phyloP scores from a whole-genome alignment of 2,113 vertebrate species.

The Tretioscincus oriximinensis region DNA sequence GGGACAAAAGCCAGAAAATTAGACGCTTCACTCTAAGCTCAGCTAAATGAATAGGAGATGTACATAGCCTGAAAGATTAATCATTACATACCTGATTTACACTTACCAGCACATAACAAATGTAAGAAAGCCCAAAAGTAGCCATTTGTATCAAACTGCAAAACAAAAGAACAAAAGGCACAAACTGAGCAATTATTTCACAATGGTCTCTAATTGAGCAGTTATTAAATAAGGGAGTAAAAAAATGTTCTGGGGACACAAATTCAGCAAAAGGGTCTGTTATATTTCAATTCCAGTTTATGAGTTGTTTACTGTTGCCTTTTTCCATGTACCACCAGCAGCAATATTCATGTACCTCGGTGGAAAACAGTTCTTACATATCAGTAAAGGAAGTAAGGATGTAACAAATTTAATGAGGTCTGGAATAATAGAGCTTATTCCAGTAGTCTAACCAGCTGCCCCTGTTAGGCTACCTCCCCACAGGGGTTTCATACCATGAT shows the following conservation, averaged over 20 bases:
- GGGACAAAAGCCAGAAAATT: background rate
- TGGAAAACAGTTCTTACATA: background rate
- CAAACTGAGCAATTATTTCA: background rate
- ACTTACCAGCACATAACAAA: constrained; percentile 87
- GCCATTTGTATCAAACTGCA: constrained; percentile 84
- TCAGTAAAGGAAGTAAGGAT: background rate
- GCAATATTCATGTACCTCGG: background rate
- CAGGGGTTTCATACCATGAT: too few species aligned
- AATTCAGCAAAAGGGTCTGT: background rate
- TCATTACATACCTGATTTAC: constrained; percentile 6
- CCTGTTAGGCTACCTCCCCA: too few species aligned
- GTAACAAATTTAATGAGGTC: too few species aligned
- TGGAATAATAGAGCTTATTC: too few species aligned
- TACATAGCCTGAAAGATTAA: constrained; percentile 10
- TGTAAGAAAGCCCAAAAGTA: constrained; percentile 90
- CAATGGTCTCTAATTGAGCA: background rate
- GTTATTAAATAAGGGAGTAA: background rate
- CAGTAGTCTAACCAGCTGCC: too few species aligned
- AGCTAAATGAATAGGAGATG: background rate
- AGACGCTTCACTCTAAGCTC: background rate
- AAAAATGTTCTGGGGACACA: background rate
- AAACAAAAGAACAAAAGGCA: constrained; percentile 53
- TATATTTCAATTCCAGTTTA: background rate
- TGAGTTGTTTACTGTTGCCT: background rate
- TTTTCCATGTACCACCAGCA: background rate